Base-by-base conservation (phyloP, 2,888 invertebrate genomes). In the Lasioglossum morio region DNA sequence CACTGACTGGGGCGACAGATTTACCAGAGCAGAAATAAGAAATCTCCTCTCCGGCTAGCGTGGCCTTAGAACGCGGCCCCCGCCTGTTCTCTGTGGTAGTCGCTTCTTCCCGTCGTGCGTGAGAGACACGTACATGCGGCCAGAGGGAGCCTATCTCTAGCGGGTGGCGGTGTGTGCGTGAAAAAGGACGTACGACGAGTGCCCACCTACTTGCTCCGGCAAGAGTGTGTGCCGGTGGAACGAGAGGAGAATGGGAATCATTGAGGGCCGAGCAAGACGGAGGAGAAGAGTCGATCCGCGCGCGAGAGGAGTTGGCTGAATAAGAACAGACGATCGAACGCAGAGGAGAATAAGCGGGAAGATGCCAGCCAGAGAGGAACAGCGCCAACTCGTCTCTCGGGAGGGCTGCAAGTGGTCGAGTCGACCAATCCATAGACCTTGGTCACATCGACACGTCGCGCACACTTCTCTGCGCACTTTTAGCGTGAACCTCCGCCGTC, bases 11-110 rank as follows among this genome's bases (percentile, higher is more conserved):
- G 92, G 93, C 95, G 94, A 94, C 94, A 94, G 94, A 94, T 95
- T 95, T 94, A 94, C 94, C 94, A 93, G 94, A 94, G 93, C 94
- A 94, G 94, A 95, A 95, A 95, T 94, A 94, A 95, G 94, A 95
- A 95, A 94, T 94, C 94, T 92, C 92, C 90, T 86, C 89, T 88
- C 86, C 85, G 87, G 80, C 86, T 87, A 87, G 78, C 82, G 82
- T 78, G 70, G 84, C 77, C 82, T 87, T 79, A 82, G 79, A 80
- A 82, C 81, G 53, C 76, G 78, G 46, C 69, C 74, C 81, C 77
- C 80, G 76, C 70, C 73, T 48, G 34, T 30, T 79, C 63, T 2
- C 30, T 60, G 69, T 74, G 27, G 46, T 43, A 53, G 79, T 79
- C 30, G 23, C 12, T 53, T 27, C 27, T 57, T 40, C 46, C 46